Percentiles rank a stretch among this genome's conserved stretches.
Evolutionary conservation across 2,113 vertebrate genomes (phyloP).

Genomic region (Calyptommatus sinebrachiatus): DNA sequence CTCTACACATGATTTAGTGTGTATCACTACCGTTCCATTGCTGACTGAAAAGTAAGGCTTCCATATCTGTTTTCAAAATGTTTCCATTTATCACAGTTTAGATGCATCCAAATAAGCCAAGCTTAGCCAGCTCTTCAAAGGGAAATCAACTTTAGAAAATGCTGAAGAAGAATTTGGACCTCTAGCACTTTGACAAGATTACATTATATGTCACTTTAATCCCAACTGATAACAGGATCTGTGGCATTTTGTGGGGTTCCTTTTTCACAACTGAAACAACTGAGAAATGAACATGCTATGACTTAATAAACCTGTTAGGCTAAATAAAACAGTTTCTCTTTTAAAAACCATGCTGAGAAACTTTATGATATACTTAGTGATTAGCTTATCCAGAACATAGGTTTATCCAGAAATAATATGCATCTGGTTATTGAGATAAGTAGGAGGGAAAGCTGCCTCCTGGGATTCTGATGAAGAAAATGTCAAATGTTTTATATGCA

Average conservation of each 20-base stretch:
- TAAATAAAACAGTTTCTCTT: not conserved
- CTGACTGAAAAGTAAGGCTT: no score
- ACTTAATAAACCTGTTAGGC: not conserved
- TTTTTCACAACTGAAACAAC: slow-evolving; percentile 6
- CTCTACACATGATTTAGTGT: no score
- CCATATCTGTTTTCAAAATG: no score
- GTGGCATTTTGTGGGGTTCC: not conserved
- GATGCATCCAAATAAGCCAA: not conserved
- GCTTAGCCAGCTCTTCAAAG: slow-evolving; percentile 2
- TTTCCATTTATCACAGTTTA: no score
- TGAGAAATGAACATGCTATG: not conserved
- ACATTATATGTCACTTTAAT: not conserved
- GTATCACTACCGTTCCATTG: no score
- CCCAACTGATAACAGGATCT: not conserved
- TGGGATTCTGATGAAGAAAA: slow-evolving; percentile 14
- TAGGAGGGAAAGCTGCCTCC: not conserved
- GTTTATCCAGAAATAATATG: not conserved
- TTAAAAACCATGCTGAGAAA: not conserved
- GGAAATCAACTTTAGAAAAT: not conserved
- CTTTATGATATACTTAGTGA: not conserved
- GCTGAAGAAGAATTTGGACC: not conserved
- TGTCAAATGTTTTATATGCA: slow-evolving; percentile 5
- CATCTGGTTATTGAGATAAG: not conserved
- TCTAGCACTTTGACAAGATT: not conserved
- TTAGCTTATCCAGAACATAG: not conserved